These are phyloP conservation scores for Perdita meconis DNA, from an alignment of 2,888 invertebrate species.

Conservation along the genomic window DNA sequence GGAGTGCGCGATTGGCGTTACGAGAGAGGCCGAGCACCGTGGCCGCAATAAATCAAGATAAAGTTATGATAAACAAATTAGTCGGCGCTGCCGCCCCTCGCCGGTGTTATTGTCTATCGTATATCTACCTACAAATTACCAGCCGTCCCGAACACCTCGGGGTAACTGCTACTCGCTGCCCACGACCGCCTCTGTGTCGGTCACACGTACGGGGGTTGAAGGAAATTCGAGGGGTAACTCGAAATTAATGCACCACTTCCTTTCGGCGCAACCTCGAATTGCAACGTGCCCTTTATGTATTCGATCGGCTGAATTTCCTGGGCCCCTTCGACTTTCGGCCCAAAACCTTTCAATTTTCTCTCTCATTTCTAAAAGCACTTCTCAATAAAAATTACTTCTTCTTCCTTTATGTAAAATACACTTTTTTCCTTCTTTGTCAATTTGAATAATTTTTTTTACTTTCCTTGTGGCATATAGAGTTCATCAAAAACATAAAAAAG, in stretches of 20 bases:
- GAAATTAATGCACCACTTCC: slow-evolving; percentile 82
- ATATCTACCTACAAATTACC: slow-evolving; percentile 81
- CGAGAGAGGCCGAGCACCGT: slow-evolving; percentile 49
- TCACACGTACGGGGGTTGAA: slow-evolving; percentile 72
- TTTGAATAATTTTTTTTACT: too few relatives aligned
- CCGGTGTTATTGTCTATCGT: slow-evolving; percentile 76
- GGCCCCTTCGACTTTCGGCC: not conserved
- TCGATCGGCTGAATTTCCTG: slow-evolving; percentile 35
- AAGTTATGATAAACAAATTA: slow-evolving; percentile 82
- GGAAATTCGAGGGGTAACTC: slow-evolving; percentile 78
- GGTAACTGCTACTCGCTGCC: slow-evolving; percentile 72
- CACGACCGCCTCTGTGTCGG: slow-evolving; percentile 58
- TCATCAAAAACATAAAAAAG: too few relatives aligned
- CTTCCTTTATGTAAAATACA: too few relatives aligned
- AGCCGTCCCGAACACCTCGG: slow-evolving; percentile 75
- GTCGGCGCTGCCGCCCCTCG: slow-evolving; percentile 70
- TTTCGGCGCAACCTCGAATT: slow-evolving; percentile 67
- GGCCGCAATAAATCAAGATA: slow-evolving; percentile 76
- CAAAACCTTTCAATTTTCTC: too few relatives aligned
- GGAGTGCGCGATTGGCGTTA: slow-evolving; percentile 59
- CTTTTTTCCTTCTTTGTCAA: too few relatives aligned
- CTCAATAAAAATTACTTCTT: too few relatives aligned
- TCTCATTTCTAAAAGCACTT: too few relatives aligned
- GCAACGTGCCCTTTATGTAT: slow-evolving; percentile 57
- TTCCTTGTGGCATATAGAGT: too few relatives aligned